These are phyloP conservation scores for Crenichthys baileyi DNA, from an alignment of 2,797 vertebrate genomes.

Conservation along the genomic window DNA sequence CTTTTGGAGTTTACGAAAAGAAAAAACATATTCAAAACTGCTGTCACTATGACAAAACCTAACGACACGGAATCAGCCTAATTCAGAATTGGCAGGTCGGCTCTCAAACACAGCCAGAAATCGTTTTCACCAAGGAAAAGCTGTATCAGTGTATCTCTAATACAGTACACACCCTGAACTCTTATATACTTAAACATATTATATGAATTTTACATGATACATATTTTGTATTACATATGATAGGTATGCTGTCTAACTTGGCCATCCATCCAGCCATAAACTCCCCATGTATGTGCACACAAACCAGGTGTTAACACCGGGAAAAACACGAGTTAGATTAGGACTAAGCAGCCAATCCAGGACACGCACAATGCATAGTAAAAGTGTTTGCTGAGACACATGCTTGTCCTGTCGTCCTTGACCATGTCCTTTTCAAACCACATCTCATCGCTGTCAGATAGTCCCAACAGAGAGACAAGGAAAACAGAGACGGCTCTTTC, in stretches of 20 bases:
- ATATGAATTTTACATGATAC: background rate
- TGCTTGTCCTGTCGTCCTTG: slow-evolving; percentile 71
- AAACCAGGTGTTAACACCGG: slow-evolving; percentile 35
- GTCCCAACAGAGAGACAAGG: slow-evolving; percentile 43
- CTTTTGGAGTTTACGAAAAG: no score
- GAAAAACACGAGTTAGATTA: slow-evolving; percentile 46
- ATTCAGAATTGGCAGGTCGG: background rate
- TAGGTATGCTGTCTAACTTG: background rate
- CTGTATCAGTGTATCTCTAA: background rate
- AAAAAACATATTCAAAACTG: background rate
- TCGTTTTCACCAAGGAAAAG: background rate
- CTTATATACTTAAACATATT: background rate
- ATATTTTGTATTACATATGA: background rate
- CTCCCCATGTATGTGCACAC: slow-evolving; percentile 24
- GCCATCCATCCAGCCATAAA: slow-evolving; percentile 30
- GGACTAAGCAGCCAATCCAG: slow-evolving; percentile 36
- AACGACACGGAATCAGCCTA: background rate
- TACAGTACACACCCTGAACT: background rate
- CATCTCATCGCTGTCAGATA: slow-evolving; percentile 72
- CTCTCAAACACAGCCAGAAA: background rate
- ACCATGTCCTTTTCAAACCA: slow-evolving; percentile 76
- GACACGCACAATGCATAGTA: slow-evolving; percentile 51
- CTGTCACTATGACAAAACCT: background rate
- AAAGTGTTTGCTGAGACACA: slow-evolving; percentile 63
- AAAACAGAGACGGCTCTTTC: slow-evolving; percentile 68